A percentile compares a stretch with the other conserved stretches of the same genome.
phyloP scores from a whole-genome alignment of 2,888 invertebrate genomes.

The Amiota minor region DNA sequence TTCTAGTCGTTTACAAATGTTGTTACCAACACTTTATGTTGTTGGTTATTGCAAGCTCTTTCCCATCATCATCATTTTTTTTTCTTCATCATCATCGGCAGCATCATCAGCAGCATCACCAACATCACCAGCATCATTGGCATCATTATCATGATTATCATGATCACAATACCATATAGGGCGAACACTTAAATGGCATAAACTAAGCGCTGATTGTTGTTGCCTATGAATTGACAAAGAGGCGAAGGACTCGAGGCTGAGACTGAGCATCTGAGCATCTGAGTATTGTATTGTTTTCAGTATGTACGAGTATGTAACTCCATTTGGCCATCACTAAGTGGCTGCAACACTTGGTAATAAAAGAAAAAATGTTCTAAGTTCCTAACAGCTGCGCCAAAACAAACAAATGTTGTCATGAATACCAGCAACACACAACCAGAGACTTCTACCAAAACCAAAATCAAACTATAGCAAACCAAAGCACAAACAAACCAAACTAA shows the following conservation, averaged over 20 bases:
- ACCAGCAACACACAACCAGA: too few relatives aligned
- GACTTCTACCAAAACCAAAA: background rate
- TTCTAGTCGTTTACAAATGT: too few relatives aligned
- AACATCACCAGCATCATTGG: background rate
- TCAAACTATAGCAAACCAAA: conserved; percentile 12
- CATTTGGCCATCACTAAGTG: background rate
- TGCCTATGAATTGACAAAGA: background rate
- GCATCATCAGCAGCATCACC: conserved; percentile 5
- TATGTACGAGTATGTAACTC: too few relatives aligned
- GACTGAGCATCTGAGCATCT: too few relatives aligned
- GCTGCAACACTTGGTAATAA: conserved; percentile 4
- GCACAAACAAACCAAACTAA: background rate
- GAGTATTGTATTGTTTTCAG: too few relatives aligned
- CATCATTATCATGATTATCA: background rate
- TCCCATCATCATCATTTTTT: background rate
- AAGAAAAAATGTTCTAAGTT: conserved; percentile 30
- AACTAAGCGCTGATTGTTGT: background rate
- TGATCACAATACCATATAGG: conserved; percentile 21
- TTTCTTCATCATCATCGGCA: background rate
- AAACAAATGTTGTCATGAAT: conserved; percentile 6
- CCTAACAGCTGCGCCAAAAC: too few relatives aligned
- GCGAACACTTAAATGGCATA: conserved; percentile 16
- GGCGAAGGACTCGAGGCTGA: background rate
- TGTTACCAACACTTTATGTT: too few relatives aligned
- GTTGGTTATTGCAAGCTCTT: too few relatives aligned